A percentile compares a stretch with the other conserved stretches of the same genome.
Evolutionary conservation across 2,888 invertebrate genomes (phyloP).

Genomic region (Polydrusus cervinus): DNA sequence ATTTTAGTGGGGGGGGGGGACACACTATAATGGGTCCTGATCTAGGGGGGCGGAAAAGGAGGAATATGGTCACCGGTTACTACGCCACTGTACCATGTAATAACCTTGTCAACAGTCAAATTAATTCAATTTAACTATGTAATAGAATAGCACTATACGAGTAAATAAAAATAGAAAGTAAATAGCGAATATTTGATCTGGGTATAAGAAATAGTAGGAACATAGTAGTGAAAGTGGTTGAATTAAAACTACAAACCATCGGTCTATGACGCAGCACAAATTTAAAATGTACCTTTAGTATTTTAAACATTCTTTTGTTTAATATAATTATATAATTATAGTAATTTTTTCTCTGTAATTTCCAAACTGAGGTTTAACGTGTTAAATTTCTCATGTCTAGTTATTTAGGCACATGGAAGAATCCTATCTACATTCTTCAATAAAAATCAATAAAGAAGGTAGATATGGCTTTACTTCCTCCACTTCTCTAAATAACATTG

Average conservation of each 20-base stretch:
- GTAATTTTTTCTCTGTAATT: no score
- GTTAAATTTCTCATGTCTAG: no score
- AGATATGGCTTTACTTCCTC: no score
- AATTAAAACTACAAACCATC: conserved; percentile 2
- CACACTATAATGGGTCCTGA: no score
- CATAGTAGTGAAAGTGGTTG: background rate
- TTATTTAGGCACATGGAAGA: no score
- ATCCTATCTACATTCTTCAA: no score
- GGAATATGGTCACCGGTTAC: no score
- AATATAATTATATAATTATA: background rate
- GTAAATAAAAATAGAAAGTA: conserved; percentile 18
- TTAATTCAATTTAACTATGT: background rate
- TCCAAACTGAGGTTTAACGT: no score
- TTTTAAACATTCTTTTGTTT: background rate
- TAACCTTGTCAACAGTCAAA: background rate
- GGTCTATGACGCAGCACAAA: background rate
- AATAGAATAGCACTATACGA: background rate
- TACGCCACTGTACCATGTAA: background rate
- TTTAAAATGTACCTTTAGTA: background rate
- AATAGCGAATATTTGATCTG: conserved; percentile 12
- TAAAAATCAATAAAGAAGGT: no score
- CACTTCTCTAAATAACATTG: no score
- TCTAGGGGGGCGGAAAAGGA: no score
- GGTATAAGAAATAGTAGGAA: background rate
- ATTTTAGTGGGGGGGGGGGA: no score